phyloP scores from a whole-genome alignment of 2,113 vertebrate genomes.

The Pseudopipra pipra region DNA sequence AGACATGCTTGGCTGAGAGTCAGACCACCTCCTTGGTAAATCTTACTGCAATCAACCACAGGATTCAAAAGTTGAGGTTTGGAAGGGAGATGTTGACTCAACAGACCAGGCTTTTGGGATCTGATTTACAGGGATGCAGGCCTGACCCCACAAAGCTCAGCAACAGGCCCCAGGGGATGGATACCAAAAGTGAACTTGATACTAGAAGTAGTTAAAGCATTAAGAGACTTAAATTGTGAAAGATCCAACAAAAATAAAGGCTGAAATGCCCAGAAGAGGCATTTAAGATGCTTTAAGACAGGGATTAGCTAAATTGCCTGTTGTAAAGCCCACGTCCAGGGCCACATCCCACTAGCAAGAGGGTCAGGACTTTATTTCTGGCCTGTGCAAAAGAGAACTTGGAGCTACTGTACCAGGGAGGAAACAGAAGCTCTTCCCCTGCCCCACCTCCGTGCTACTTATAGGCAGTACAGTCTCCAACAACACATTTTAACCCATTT shows the following conservation, averaged over 20 bases:
- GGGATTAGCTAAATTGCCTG: neutral
- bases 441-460: neutral
- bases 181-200: neutral
- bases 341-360: neutral
- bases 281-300: neutral
- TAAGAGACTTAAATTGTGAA: neutral
- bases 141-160: neutral
- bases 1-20: neutral
- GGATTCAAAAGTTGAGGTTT: neutral
- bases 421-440: neutral
- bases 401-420: neutral
- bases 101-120: neutral
- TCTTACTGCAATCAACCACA: neutral
- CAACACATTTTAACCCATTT: neutral
- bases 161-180: neutral
- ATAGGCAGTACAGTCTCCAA: neutral
- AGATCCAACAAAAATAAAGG: neutral
- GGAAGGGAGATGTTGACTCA: neutral
- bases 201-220: rapidly evolving
- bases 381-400: neutral
- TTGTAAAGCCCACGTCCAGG: neutral
- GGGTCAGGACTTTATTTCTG: neutral
- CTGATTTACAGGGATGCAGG: neutral
- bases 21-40: neutral
- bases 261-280: neutral